Evolutionary conservation across 2,797 vertebrate species (phyloP).

Genomic region (Microhierax caerulescens): DNA sequence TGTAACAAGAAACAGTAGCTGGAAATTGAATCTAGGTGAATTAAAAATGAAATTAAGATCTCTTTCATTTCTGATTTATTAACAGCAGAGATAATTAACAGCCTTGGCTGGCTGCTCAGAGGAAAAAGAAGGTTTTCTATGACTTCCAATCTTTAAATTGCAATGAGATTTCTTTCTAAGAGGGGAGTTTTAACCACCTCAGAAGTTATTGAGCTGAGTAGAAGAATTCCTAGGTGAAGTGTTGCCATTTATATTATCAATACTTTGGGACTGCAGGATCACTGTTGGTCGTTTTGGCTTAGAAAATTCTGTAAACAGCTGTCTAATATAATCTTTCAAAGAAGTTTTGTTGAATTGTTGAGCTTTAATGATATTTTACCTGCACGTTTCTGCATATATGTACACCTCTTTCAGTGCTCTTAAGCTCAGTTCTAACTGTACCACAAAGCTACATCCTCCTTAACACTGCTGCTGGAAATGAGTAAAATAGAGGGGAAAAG

Average conservation of each 20-base stretch:
- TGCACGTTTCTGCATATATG: background rate
- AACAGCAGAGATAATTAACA: background rate
- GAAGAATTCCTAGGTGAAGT: background rate
- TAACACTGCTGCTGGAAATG: background rate
- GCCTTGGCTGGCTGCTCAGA: background rate
- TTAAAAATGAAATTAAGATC: background rate
- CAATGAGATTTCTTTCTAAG: background rate
- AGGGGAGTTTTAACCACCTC: background rate
- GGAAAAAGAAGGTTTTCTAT: background rate
- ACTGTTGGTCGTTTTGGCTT: background rate
- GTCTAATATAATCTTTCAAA: background rate
- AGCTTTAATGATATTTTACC: background rate
- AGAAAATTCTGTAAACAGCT: background rate
- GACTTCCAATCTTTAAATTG: background rate
- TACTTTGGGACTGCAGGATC: background rate
- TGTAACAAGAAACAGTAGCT: background rate
- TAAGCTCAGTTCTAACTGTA: background rate
- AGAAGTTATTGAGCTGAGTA: background rate
- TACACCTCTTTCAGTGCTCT: background rate
- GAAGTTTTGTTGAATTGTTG: background rate
- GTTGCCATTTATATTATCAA: background rate
- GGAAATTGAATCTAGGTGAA: background rate
- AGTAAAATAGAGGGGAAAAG: background rate
- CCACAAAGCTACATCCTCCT: background rate
- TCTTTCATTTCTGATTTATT: background rate